Conservation (phyloP, 2,888 invertebrate genomes). For the Brenthis ino region DNA sequence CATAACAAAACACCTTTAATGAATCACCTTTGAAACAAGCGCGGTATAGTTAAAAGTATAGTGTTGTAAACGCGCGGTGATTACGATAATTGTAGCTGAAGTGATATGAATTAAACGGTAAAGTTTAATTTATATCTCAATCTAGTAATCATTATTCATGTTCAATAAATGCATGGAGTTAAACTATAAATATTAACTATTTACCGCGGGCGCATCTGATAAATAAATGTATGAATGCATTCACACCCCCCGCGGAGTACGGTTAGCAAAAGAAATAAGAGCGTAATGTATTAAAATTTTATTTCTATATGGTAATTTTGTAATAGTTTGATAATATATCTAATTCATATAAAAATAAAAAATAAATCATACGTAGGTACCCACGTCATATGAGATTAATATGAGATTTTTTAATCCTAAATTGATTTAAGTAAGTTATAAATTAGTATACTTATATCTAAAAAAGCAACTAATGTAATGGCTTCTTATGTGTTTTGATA, state of each 20-base stretch:
- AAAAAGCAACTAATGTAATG: too few species aligned
- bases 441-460: too few species aligned
- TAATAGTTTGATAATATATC: too few species aligned
- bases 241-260: constrained; percentile 32
- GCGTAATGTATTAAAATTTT: neutral
- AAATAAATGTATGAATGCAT: constrained; percentile 33
- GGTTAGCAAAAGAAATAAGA: constrained; percentile 25
- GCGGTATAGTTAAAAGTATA: neutral
- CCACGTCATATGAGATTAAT: too few species aligned
- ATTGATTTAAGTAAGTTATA: too few species aligned
- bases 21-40: neutral
- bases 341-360: too few species aligned
- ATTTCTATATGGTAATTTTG: neutral
- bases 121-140: constrained; percentile 35
- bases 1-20: neutral
- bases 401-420: too few species aligned
- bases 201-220: constrained; percentile 36
- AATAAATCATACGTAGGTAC: too few species aligned
- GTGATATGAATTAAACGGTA: constrained; percentile 18
- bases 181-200: constrained; percentile 36
- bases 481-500: too few species aligned
- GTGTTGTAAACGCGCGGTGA: neutral
- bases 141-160: constrained; percentile 25
- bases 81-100: constrained; percentile 22
- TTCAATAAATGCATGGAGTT: constrained; percentile 21